Percentiles rank a stretch among this genome's conserved stretches.
phyloP scores from a whole-genome alignment of 2,888 invertebrate species.

The Hofmannophila pseudospretella region DNA sequence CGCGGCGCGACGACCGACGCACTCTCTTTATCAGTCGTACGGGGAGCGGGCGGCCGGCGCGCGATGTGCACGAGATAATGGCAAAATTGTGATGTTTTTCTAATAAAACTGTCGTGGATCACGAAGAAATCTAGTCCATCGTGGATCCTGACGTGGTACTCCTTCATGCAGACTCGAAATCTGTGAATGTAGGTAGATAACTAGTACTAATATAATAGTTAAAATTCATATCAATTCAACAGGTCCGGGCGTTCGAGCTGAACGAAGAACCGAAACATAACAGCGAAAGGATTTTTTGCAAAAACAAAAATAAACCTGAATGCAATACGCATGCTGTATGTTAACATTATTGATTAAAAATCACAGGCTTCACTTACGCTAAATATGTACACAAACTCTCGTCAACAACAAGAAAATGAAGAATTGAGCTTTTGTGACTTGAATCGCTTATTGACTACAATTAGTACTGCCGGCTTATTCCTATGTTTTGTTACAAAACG shows the following conservation, averaged over 20 bases:
- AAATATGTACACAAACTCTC: slow-evolving; percentile 74
- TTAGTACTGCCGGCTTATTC: slow-evolving; percentile 32
- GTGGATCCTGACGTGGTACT: slow-evolving; percentile 14
- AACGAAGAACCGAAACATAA: slow-evolving; percentile 31
- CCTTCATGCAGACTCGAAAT: slow-evolving; percentile 26
- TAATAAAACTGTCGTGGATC: slow-evolving; percentile 30
- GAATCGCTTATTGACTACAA: slow-evolving; percentile 47
- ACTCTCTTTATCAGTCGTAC: slow-evolving; percentile 66
- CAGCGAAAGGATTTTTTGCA: slow-evolving; percentile 18
- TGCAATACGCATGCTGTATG: slow-evolving; percentile 46
- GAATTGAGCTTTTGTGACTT: slow-evolving; percentile 66
- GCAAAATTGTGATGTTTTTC: slow-evolving; percentile 77
- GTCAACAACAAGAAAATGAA: slow-evolving; percentile 59
- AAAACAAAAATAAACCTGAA: slow-evolving; percentile 41
- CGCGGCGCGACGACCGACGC: slow-evolving; percentile 54
- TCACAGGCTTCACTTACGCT: slow-evolving; percentile 72
- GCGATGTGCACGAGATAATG: slow-evolving; percentile 62
- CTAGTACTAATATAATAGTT: background rate
- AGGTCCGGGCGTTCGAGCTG: slow-evolving; percentile 31
- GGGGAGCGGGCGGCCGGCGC: slow-evolving; percentile 50
- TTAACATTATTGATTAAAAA: slow-evolving; percentile 58
- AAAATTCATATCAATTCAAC: slow-evolving; percentile 12
- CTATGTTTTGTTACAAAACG: slow-evolving; percentile 20
- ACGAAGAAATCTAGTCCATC: slow-evolving; percentile 23
- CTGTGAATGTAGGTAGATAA: too few species aligned